Base-by-base conservation (phyloP, 2,888 invertebrate species). In the Elegia similella region DNA sequence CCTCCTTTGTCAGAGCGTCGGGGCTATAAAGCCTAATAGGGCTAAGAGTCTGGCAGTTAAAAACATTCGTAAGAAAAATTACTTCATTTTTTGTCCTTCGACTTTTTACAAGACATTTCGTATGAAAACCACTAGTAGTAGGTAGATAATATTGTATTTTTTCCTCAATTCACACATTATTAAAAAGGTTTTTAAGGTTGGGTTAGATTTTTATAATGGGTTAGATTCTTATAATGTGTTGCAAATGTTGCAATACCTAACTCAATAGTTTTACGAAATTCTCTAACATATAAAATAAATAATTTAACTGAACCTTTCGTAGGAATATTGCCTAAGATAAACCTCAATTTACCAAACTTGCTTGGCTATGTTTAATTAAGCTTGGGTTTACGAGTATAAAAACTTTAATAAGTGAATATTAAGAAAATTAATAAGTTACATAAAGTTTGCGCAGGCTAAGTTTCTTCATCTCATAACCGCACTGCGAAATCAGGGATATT, bases 11-110 rank as follows among this genome's bases (percentile, higher is more conserved):
- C 30, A 44, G 54, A 54, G 43, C 15, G 30, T 30, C 30, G 12
- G 16, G 34, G 54, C 30, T n/a, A 32, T 55, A 43, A 55, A 55
- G 43, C 54, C 54, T 55, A 55, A 44, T 55, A 44, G 54, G 43
- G 16, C 16, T 32, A 55, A 55, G 16, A 43, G 32, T 16, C 54
- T 15, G 44, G 32, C 54, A 44, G 32, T 44, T 34, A 34, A 55
- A 55, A 55, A 55, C 16, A 34, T 30, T 44, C 17, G 12, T 38
- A 17, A 34, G 50, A 13, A 16, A 50, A 38, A 17, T 34, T 8
- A 38, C 38, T 8, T 38, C 10, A 38, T 38, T 38, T 23, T 38
- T n/a, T n/a, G 38, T 38, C n/a, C 3, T 2, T 38, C 12, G 38
- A 8, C n/a, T n/a, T 2, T 38, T 2, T 38, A 34, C 8, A n/a